Percentiles rank a stretch among this genome's conserved stretches.
These are phyloP conservation scores for Papilio polyxenes DNA, from an alignment of 1,140 invertebrate genomes.

Conservation along the genomic window DNA sequence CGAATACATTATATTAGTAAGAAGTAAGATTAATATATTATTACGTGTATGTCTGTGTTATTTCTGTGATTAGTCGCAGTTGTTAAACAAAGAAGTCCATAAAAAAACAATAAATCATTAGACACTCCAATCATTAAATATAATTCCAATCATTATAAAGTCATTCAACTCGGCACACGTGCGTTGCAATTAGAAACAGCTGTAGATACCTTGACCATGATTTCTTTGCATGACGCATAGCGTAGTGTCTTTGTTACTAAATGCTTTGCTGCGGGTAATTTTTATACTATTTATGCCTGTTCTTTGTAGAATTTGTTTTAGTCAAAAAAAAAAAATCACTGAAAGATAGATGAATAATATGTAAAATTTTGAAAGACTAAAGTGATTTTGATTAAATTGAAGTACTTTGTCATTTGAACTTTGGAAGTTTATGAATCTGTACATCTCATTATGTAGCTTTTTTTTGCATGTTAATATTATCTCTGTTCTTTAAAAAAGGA, in stretches of 20 bases:
- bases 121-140: neutral
- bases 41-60: neutral
- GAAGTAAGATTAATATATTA: no score
- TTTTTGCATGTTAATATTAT: no score
- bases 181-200: slow-evolving; percentile 1
- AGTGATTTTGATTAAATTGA: no score
- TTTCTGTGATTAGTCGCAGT: neutral
- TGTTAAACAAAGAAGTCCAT: neutral
- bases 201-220: slow-evolving; percentile 13
- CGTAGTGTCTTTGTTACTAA: neutral
- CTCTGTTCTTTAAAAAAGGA: neutral
- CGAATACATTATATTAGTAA: no score
- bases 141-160: slow-evolving; percentile 1
- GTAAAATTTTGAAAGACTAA: no score
- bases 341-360: neutral
- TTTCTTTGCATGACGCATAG: neutral
- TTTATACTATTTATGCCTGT: neutral
- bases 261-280: neutral
- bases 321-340: neutral
- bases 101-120: neutral
- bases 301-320: neutral
- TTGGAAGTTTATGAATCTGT: no score
- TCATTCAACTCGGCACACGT: neutral
- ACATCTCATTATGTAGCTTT: no score
- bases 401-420: no score